Evolutionary conservation across 2,113 vertebrate genomes (phyloP), one percentile per base, ranked within the genome.

Genomic region (Cyprinodon brontotheroides): DNA sequence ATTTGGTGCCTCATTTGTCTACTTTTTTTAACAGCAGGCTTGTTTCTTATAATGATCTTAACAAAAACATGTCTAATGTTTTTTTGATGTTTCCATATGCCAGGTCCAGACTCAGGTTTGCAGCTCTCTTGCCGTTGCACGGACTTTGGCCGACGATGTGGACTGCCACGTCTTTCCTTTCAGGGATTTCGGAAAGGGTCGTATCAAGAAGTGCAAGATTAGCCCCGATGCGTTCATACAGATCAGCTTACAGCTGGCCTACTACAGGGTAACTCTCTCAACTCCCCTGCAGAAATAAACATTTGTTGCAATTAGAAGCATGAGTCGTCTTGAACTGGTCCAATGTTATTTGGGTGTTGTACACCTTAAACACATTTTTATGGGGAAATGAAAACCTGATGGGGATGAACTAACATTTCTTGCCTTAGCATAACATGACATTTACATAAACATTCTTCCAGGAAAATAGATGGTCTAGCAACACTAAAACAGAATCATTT

Each of bases 221-320:
- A 99, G 98, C 80, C 98, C 98, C 0, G 98, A 99, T 1, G 97
- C 96, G 1, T 98, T 98, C 5, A 93, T 99, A 22, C 98, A 99
- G 66, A 93, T 99, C 3, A 93, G 96, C 3, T 86, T 99, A 12
- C 97, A 99, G 91, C 94, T 99, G 48, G 97, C 97, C 0, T 96
- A 99, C 76, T 98, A 94, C 88, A 84, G 91, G 91, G 91, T 93
- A 74, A 79, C 3, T 15, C 0, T 11, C n/a, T 13, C 3, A 15
- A 1, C 15, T 17, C 7, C 7, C 7, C 22, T 7, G 5, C 15
- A 17, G 20, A 59, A 17, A 17, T 9, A 62, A 12, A 14, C 36
- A 61, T 61, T 37, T 13, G 14, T 11, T 13, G 3, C 29, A 15
- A 13, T 13, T 38, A 11, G 2, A 36, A 12, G 3, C 22, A 36